Evolutionary conservation across 2,113 vertebrate genomes (phyloP).

Genomic region (Sclerurus mexicanus): DNA sequence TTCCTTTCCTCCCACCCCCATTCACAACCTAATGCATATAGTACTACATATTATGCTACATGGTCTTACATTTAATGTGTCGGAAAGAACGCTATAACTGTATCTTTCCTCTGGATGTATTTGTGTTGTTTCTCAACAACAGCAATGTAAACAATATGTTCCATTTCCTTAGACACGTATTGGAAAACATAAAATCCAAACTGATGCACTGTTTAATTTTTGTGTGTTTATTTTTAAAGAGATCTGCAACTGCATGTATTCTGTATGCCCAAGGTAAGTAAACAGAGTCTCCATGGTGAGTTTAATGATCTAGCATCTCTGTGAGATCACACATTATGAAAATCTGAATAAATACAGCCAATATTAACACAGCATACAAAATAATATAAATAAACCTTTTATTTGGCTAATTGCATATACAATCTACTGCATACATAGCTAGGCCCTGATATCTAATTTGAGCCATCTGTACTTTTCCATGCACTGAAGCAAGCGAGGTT

Average conservation of each 20-base stretch:
- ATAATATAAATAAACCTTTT: background rate
- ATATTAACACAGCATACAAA: background rate
- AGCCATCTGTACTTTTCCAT: background rate
- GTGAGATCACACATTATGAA: background rate
- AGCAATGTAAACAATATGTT: background rate
- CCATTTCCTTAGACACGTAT: background rate
- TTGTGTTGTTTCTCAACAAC: background rate
- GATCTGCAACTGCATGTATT: background rate
- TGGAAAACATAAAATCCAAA: background rate
- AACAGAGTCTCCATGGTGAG: conserved; percentile 40
- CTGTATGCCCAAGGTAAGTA: background rate
- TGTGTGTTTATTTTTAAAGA: background rate
- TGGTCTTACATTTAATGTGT: background rate
- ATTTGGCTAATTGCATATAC: background rate
- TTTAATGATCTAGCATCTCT: background rate
- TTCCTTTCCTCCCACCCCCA: background rate
- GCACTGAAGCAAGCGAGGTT: background rate
- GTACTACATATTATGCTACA: background rate
- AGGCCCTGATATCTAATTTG: background rate
- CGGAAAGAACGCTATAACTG: background rate
- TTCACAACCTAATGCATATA: background rate
- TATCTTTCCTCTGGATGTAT: background rate
- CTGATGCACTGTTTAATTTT: background rate
- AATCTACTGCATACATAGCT: background rate
- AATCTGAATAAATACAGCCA: background rate